Conservation (phyloP, 1,140 invertebrate species). For the Drosophila leontia region DNA sequence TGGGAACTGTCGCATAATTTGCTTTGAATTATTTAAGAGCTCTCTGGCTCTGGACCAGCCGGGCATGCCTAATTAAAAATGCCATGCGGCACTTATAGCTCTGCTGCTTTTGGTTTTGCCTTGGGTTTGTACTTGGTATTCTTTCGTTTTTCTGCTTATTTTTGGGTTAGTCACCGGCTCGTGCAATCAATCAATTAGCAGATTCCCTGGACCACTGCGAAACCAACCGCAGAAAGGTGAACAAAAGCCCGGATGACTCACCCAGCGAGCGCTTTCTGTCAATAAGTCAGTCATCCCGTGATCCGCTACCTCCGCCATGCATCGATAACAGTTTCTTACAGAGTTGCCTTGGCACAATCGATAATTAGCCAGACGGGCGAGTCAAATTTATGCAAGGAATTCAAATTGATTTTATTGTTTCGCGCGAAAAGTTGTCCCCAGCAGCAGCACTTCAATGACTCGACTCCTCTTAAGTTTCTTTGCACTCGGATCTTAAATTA, state of each 20-base stretch:
- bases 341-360: slow-evolving; percentile 60
- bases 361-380: slow-evolving; percentile 63
- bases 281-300: slow-evolving; percentile 67
- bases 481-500: slow-evolving; percentile 69
- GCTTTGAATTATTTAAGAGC: slow-evolving; percentile 80
- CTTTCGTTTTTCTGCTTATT: slow-evolving; percentile 6
- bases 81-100: slow-evolving; percentile 58
- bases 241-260: slow-evolving; percentile 60
- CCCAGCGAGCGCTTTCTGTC: slow-evolving; percentile 57
- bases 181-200: slow-evolving; percentile 80
- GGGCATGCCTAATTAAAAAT: slow-evolving; percentile 75
- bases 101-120: neutral
- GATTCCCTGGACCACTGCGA: slow-evolving; percentile 28
- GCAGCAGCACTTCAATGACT: slow-evolving; percentile 34
- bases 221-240: slow-evolving; percentile 49
- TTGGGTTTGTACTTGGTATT: slow-evolving; percentile 3
- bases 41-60: slow-evolving; percentile 42
- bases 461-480: slow-evolving; percentile 56
- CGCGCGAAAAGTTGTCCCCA: slow-evolving; percentile 51
- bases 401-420: slow-evolving; percentile 81
- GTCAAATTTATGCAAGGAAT: slow-evolving; percentile 76
- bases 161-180: slow-evolving; percentile 65
- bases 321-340: slow-evolving; percentile 52
- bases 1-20: slow-evolving; percentile 79
- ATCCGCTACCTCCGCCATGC: slow-evolving; percentile 45